Percentiles rank a stretch among this genome's conserved stretches.
phyloP scores from a whole-genome alignment of 2,797 vertebrate genomes.

The Macroramphosus scolopax region DNA sequence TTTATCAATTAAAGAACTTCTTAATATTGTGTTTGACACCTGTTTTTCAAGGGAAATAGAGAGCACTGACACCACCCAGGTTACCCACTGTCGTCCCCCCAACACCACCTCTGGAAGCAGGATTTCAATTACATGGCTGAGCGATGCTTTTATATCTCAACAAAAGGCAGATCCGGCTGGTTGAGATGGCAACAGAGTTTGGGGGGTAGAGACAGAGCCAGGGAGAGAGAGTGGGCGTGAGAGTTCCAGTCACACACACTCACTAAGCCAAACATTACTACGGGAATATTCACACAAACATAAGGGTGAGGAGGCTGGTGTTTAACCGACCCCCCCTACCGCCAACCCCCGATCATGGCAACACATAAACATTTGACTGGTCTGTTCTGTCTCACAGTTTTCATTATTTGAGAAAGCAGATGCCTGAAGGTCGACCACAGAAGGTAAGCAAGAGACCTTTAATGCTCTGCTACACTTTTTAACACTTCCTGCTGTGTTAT shows the following conservation, averaged over 20 bases:
- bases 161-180: slow-evolving; percentile 81
- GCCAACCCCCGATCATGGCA: slow-evolving; percentile 8
- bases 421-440: slow-evolving; percentile 17
- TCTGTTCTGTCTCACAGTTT: slow-evolving; percentile 7
- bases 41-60: background rate
- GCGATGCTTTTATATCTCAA: slow-evolving; percentile 63
- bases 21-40: slow-evolving; percentile 10
- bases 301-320: slow-evolving; percentile 17
- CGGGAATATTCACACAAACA: slow-evolving; percentile 36
- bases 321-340: slow-evolving; percentile 15
- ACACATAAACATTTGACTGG: slow-evolving; percentile 4
- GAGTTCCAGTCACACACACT: slow-evolving; percentile 35
- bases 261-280: slow-evolving; percentile 51
- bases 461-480: background rate
- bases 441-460: slow-evolving; percentile 48
- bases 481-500: background rate
- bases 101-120: slow-evolving; percentile 64
- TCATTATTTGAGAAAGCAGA: slow-evolving; percentile 5
- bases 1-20: too few relatives aligned
- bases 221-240: slow-evolving; percentile 13
- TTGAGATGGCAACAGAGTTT: slow-evolving; percentile 74
- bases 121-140: slow-evolving; percentile 80
- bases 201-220: slow-evolving; percentile 29
- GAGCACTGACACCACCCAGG: slow-evolving; percentile 7
- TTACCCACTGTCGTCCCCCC: slow-evolving; percentile 19